Evolutionary conservation across 1,140 invertebrate species (phyloP), one percentile per base, ranked within the genome.

Genomic region (Drosophila varians): DNA sequence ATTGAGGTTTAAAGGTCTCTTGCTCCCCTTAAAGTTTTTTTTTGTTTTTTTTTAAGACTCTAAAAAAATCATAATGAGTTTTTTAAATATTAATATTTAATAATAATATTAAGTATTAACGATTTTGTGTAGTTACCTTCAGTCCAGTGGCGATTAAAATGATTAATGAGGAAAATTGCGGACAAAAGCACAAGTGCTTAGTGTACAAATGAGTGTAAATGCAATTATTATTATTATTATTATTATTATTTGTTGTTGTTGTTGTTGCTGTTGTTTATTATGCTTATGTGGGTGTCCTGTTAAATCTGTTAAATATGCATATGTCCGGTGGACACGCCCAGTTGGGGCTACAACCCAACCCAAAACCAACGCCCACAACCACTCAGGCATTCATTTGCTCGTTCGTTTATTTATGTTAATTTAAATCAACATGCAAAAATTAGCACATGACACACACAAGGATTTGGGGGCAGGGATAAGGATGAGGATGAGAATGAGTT

Each of bases 361-460:
- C n/a, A n/a, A n/a, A 6, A n/a, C 9, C 4, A 5, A 8, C 31
- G 21, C 14, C 51, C 18, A 14, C 61, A 66, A 34, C 21, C 68
- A 48, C 55, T 71, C 43, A 57, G 46, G 38, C 69, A 53, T 58
- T 70, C 56, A 53, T 47, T 71, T 71, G 68, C 68, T 71, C 69
- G 56, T 64, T 64, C 70, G 70, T 74, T 74, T 74, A 74, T 74
- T 74, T 74, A 74, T 74, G 70, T 74, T 74, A 74, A 74, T 74
- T 74, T 74, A 73, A 74, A 74, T 74, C 70, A 74, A 74, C 70
- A 74, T 74, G 70, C 70, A 74, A 74, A 74, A 74, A 74, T 74
- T 74, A 74, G 70, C 70, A 74, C 70, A 74, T 74, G 70, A 72
- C 61, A 61, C 36, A 26, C 40, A 16, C 4, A 28, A 4, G 12